These are phyloP conservation scores for Tympanoctomys barrerae DNA, from an alignment of 2,797 vertebrate species.

Conservation along the genomic window DNA sequence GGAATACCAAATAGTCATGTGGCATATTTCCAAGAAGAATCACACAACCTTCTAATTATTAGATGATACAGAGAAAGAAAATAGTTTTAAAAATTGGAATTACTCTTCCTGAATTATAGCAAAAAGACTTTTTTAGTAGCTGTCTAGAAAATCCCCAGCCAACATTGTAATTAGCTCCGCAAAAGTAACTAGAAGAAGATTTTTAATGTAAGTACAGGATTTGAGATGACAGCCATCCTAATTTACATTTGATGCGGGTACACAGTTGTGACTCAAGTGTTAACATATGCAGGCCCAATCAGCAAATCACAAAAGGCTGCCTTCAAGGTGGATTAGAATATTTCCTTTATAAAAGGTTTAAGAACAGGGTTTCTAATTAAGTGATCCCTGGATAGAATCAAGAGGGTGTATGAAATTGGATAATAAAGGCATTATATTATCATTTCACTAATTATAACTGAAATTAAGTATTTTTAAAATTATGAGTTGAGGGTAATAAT, in stretches of 20 bases:
- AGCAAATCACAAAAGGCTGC: background rate
- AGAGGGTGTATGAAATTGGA: background rate
- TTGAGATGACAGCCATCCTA: slow-evolving; percentile 6
- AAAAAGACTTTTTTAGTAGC: background rate
- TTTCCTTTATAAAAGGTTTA: background rate
- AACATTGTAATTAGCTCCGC: slow-evolving; percentile 32
- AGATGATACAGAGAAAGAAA: background rate
- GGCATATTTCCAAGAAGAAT: background rate
- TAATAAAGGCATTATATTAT: slow-evolving; percentile 9
- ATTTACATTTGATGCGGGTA: background rate
- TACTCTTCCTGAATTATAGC: slow-evolving; percentile 12
- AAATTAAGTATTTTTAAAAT: slow-evolving; percentile 47
- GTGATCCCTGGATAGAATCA: slow-evolving; percentile 13
- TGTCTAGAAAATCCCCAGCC: slow-evolving; percentile 43
- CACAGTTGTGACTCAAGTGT: background rate
- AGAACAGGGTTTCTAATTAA: background rate
- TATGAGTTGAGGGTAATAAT: slow-evolving; percentile 28
- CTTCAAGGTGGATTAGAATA: background rate
- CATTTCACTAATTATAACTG: slow-evolving; percentile 42
- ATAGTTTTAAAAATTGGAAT: slow-evolving; percentile 37
- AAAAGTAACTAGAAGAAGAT: background rate
- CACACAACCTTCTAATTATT: slow-evolving; percentile 34
- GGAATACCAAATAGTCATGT: background rate
- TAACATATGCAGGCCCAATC: background rate
- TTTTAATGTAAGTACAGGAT: slow-evolving; percentile 25